Conservation (phyloP, 1,140 invertebrate genomes). For the Pseudoatta argentina region DNA sequence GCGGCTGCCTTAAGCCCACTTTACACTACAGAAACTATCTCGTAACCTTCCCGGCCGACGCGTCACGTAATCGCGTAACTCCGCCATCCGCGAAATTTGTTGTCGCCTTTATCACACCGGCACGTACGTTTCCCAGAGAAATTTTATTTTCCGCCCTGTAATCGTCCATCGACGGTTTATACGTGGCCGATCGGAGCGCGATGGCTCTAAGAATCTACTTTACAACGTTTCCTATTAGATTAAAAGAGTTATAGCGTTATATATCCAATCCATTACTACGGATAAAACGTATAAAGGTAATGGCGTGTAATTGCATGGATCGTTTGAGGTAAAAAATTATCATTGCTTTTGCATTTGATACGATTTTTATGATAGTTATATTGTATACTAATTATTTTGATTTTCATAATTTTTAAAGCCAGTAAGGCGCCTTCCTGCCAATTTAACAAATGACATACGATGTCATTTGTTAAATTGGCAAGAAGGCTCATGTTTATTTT, state of each 20-base stretch:
- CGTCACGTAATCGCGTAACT: slow-evolving; percentile 65
- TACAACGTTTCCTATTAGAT: slow-evolving; percentile 27
- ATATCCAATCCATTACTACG: slow-evolving; percentile 45
- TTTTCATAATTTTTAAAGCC: not conserved
- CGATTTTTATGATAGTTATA: not conserved
- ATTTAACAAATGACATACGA: too few relatives aligned
- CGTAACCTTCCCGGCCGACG: slow-evolving; percentile 56
- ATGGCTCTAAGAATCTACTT: slow-evolving; percentile 39
- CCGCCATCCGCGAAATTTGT: slow-evolving; percentile 64
- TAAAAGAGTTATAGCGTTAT: slow-evolving; percentile 52
- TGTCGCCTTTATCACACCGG: slow-evolving; percentile 59
- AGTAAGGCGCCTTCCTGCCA: too few relatives aligned
- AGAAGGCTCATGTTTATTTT: slow-evolving; percentile 25
- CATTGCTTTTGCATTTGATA: not conserved
- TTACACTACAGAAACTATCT: slow-evolving; percentile 64
- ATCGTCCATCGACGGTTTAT: slow-evolving; percentile 60
- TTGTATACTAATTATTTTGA: slow-evolving; percentile 17
- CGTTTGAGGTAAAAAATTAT: slow-evolving; percentile 40
- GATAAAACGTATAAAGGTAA: slow-evolving; percentile 40
- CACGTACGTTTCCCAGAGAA: slow-evolving; percentile 54
- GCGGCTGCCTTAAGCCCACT: slow-evolving; percentile 59
- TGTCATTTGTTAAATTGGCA: slow-evolving; percentile 40
- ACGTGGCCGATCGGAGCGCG: slow-evolving; percentile 48
- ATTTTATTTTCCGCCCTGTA: slow-evolving; percentile 64
- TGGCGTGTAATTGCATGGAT: slow-evolving; percentile 50